Evolutionary conservation across 2,888 invertebrate species (phyloP).

Genomic region (Boloria euphrosyne): DNA sequence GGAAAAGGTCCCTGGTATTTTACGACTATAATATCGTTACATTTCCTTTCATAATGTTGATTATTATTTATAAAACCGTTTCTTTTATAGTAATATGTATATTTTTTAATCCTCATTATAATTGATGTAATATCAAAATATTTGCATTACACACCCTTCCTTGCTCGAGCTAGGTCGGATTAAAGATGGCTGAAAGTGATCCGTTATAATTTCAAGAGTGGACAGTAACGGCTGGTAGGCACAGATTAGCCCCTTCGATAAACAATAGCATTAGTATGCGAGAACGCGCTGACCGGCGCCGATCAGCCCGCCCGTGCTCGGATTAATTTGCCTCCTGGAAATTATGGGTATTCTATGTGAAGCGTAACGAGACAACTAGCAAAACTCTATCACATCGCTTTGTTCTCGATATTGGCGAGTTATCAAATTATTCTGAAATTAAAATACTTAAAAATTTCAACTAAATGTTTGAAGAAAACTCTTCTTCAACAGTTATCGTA

Average conservation of each 20-base stretch:
- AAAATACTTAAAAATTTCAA: neutral
- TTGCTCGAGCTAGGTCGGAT: conserved; percentile 58
- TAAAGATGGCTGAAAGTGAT: conserved; percentile 76
- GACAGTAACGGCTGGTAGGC: conserved; percentile 80
- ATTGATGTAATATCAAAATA: conserved; percentile 3
- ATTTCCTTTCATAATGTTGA: too few relatives aligned
- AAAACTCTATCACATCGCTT: conserved; percentile 66
- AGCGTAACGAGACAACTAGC: conserved; percentile 55
- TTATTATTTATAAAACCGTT: too few relatives aligned
- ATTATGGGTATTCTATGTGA: conserved; percentile 70
- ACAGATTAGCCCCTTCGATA: conserved; percentile 82
- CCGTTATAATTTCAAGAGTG: conserved; percentile 78
- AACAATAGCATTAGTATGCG: conserved; percentile 83
- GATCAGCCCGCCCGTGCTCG: conserved; percentile 76
- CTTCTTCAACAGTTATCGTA: too few relatives aligned
- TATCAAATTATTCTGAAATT: conserved; percentile 14
- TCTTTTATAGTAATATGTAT: neutral
- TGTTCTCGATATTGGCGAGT: conserved; percentile 55
- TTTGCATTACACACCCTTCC: conserved; percentile 17
- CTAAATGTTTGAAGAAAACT: too few relatives aligned
- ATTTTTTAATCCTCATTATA: neutral
- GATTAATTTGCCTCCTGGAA: conserved; percentile 81
- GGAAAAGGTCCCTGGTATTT: too few relatives aligned
- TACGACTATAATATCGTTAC: too few relatives aligned
- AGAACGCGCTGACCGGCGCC: conserved; percentile 78